A percentile compares a stretch with the other conserved stretches of the same genome.
Conservation (phyloP, 2,888 invertebrate genomes). For the Trissoscelio sp. region DNA sequence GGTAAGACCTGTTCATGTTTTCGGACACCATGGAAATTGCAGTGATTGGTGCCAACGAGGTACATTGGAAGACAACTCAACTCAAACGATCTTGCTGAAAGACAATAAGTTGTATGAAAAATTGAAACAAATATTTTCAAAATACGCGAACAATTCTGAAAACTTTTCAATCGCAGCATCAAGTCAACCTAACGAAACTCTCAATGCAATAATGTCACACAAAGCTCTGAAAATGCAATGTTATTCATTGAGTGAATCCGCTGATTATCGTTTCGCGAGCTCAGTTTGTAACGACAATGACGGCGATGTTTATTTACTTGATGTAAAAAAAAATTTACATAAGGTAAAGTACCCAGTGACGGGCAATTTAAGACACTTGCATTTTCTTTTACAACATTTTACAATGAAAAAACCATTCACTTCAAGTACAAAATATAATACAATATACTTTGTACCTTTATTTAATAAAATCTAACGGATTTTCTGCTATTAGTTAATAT, state of each 20-base stretch:
- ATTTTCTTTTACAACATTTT: no score
- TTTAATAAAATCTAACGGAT: no score
- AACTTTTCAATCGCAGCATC: constrained; percentile 39
- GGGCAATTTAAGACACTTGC: no score
- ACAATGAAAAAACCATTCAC: no score
- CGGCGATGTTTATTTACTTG: no score
- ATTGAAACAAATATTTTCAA: constrained; percentile 19
- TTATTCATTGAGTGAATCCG: constrained; percentile 16
- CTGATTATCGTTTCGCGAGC: constrained; percentile 13
- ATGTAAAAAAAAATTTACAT: no score
- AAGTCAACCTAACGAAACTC: constrained; percentile 25
- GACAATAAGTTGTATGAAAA: neutral
- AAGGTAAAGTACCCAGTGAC: no score
- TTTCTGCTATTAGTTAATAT: no score
- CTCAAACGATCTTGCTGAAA: constrained; percentile 4
- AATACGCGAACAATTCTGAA: constrained; percentile 23
- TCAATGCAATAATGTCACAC: constrained; percentile 35
- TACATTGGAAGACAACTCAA: neutral
- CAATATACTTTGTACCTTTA: no score
- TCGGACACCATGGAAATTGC: constrained; percentile 34
- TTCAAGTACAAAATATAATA: no score
- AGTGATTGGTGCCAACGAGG: constrained; percentile 34
- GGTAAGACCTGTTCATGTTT: constrained; percentile 29
- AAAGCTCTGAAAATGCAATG: constrained; percentile 39
- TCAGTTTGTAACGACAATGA: constrained; percentile 23